Conservation (phyloP, 2,113 vertebrate species). For the Corydoras maculifer region DNA sequence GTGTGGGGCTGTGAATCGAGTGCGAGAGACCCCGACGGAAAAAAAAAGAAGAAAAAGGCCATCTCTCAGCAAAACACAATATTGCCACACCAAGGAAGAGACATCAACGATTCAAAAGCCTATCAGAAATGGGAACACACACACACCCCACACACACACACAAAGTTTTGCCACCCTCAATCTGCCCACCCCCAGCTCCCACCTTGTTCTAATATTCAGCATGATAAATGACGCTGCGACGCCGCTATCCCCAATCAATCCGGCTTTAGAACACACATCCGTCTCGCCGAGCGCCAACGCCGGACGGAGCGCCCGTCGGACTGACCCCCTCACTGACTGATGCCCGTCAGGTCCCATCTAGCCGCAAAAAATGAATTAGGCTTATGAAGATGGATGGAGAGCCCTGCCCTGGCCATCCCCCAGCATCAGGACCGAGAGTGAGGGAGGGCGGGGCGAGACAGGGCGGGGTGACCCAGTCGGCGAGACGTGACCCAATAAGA, state of each 20-base stretch:
- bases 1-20: not conserved
- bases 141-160: conserved; percentile 62
- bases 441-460: not conserved
- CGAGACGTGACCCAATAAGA: conserved; percentile 33
- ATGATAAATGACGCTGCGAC: conserved; percentile 95
- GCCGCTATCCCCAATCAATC: conserved; percentile 99
- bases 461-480: conserved; percentile 6
- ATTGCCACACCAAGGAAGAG: conserved; percentile 59
- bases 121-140: conserved; percentile 47
- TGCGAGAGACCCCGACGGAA: not conserved
- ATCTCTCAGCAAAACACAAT: conserved; percentile 66
- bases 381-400: conserved; percentile 97
- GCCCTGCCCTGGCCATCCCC: conserved; percentile 69
- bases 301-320: conserved; percentile 82
- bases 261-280: conserved; percentile 97
- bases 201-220: conserved; percentile 86
- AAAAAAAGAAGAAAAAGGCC: conserved; percentile 55
- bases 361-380: conserved; percentile 96
- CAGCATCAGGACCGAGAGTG: conserved; percentile 6
- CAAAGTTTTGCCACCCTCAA: conserved; percentile 57
- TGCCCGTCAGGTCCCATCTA: conserved; percentile 98
- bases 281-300: conserved; percentile 97
- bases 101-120: conserved; percentile 61
- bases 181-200: conserved; percentile 75
- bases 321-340: conserved; percentile 85